Conservation (phyloP, 2,888 invertebrate species). For the Drosophila mayaguana region DNA sequence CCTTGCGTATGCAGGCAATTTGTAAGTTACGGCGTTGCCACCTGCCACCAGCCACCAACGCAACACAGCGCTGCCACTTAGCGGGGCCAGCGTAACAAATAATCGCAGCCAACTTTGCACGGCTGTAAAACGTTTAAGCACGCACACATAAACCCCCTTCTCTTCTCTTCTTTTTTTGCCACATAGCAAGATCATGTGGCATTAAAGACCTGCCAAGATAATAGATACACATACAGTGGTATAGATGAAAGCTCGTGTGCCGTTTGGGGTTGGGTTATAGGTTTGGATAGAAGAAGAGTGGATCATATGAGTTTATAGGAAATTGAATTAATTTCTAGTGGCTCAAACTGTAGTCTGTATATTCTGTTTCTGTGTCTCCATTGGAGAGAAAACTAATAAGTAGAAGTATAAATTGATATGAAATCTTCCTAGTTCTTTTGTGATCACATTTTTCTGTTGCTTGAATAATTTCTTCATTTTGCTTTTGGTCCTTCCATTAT, state of each 20-base stretch:
- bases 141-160: neutral
- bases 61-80: slow-evolving; percentile 24
- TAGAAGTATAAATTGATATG: neutral
- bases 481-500: too few species aligned
- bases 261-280: neutral
- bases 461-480: too few species aligned
- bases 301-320: neutral
- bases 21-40: slow-evolving; percentile 25
- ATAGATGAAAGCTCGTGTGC: neutral
- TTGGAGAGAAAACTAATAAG: neutral
- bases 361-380: neutral
- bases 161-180: neutral
- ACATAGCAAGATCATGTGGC: slow-evolving; percentile 21
- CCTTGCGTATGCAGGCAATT: slow-evolving; percentile 33
- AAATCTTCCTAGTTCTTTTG: neutral
- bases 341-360: too few species aligned
- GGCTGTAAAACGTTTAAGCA: slow-evolving; percentile 32
- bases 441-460: too few species aligned
- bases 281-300: neutral
- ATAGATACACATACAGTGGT: slow-evolving; percentile 16
- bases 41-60: slow-evolving; percentile 1
- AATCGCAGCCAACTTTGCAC: slow-evolving; percentile 30
- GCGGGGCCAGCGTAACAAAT: slow-evolving; percentile 10
- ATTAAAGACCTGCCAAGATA: neutral
- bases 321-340: neutral